Evolutionary conservation across 2,888 invertebrate species (phyloP).

Genomic region (Tortricodes alternella): DNA sequence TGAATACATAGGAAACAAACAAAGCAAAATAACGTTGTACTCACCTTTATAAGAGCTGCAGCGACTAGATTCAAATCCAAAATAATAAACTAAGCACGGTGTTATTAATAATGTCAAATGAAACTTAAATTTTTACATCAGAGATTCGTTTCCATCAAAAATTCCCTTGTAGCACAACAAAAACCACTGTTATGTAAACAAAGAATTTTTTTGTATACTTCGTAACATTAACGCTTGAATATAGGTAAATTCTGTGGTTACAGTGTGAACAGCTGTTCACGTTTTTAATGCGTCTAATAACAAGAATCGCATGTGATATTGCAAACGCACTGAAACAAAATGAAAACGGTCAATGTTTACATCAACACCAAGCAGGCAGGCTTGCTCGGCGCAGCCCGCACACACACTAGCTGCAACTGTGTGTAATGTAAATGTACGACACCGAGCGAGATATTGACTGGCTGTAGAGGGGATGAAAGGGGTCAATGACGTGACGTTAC

Average conservation of each 20-base stretch:
- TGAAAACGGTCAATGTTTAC: conserved; percentile 74
- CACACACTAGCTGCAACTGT: conserved; percentile 52
- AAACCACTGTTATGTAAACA: conserved; percentile 36
- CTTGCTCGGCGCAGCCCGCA: conserved; percentile 39
- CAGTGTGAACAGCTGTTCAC: conserved; percentile 66
- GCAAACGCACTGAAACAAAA: conserved; percentile 73
- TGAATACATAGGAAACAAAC: background rate
- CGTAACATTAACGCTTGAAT: conserved; percentile 10
- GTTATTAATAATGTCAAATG: background rate
- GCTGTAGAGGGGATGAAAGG: conserved; percentile 56
- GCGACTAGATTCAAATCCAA: conserved; percentile 15
- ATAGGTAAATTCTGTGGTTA: conserved; percentile 36
- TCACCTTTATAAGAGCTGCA: conserved; percentile 16
- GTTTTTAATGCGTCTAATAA: conserved; percentile 56
- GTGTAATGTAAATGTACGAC: too few species aligned
- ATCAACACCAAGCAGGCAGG: conserved; percentile 67
- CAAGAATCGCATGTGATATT: conserved; percentile 60
- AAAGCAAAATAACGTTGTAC: conserved; percentile 9
- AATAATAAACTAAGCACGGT: conserved; percentile 5
- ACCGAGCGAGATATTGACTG: conserved; percentile 61
- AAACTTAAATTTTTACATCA: conserved; percentile 8
- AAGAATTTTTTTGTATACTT: conserved; percentile 29
- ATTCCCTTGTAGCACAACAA: conserved; percentile 11
- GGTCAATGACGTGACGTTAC: conserved; percentile 69
- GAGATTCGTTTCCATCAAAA: conserved; percentile 3